A percentile compares a stretch with the other conserved stretches of the same genome.
Conservation (phyloP, 1,140 invertebrate genomes). For the Panulirus ornatus region DNA sequence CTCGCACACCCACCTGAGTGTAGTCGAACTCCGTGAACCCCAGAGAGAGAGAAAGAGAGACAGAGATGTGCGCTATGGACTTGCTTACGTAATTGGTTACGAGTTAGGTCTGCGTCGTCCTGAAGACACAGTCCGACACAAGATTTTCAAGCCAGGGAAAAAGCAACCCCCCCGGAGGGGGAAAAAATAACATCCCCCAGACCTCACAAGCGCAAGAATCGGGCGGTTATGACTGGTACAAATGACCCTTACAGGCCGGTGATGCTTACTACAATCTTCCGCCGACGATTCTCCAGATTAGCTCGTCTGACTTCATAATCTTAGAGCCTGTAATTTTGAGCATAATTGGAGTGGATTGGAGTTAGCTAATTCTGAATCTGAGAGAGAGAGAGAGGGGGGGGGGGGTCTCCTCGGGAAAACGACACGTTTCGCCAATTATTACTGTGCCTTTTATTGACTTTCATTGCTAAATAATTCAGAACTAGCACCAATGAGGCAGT, state of each 20-base stretch:
- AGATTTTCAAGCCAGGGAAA: slow-evolving; percentile 31
- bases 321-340: slow-evolving; percentile 69
- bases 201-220: slow-evolving; percentile 38
- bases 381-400: slow-evolving; percentile 64
- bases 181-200: slow-evolving; percentile 32
- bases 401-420: too few species aligned
- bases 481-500: slow-evolving; percentile 54
- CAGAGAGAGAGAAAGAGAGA: too few species aligned
- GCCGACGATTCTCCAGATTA: slow-evolving; percentile 37
- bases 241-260: slow-evolving; percentile 54
- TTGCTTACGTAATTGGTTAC: slow-evolving; percentile 56
- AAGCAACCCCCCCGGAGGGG: too few species aligned
- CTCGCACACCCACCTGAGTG: too few species aligned
- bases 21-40: too few species aligned
- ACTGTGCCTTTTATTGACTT: slow-evolving; percentile 69
- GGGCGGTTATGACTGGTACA: slow-evolving; percentile 24
- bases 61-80: not conserved
- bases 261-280: slow-evolving; percentile 37
- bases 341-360: slow-evolving; percentile 69
- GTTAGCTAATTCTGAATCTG: slow-evolving; percentile 71
- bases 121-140: slow-evolving; percentile 33
- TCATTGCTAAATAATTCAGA: slow-evolving; percentile 68
- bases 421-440: slow-evolving; percentile 70
- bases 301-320: slow-evolving; percentile 70
- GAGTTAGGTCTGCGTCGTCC: slow-evolving; percentile 62